A percentile compares a stretch with the other conserved stretches of the same genome.
phyloP scores from a whole-genome alignment of 2,888 invertebrate species.

The Rotaria magnacalcarata region DNA sequence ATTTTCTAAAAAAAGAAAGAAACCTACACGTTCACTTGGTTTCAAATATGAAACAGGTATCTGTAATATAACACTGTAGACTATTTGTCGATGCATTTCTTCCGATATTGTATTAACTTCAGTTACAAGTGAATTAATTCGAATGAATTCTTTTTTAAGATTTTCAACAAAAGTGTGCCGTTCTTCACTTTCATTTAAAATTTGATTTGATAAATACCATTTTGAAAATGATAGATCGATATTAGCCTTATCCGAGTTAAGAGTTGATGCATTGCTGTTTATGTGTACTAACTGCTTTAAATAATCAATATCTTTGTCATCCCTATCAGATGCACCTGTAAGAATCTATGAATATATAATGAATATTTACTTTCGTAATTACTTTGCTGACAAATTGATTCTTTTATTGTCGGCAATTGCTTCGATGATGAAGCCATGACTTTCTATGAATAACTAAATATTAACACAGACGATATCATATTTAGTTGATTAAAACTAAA shows the following conservation, averaged over 20 bases:
- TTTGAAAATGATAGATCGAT: background rate
- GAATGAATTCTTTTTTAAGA: background rate
- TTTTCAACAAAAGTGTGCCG: background rate
- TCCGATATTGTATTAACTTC: constrained; percentile 6
- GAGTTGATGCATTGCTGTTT: background rate
- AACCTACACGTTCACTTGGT: constrained; percentile 34
- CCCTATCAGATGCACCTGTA: background rate
- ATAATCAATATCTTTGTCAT: too few species aligned
- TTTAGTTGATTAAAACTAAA: too few species aligned
- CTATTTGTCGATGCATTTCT: constrained; percentile 50
- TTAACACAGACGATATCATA: too few species aligned
- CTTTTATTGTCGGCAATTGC: background rate
- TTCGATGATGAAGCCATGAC: background rate
- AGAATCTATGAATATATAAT: background rate
- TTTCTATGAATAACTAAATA: background rate
- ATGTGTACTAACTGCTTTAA: background rate
- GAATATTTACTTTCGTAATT: background rate
- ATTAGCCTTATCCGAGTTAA: background rate
- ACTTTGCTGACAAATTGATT: background rate
- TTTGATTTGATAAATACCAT: background rate
- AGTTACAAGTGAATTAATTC: background rate
- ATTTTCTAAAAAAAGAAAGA: constrained; percentile 77
- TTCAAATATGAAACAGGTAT: constrained; percentile 71
- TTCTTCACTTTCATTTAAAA: background rate
- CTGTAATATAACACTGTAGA: constrained; percentile 89